Evolutionary conservation across 2,797 vertebrate genomes (phyloP).

Genomic region (Clarias platycephalus): DNA sequence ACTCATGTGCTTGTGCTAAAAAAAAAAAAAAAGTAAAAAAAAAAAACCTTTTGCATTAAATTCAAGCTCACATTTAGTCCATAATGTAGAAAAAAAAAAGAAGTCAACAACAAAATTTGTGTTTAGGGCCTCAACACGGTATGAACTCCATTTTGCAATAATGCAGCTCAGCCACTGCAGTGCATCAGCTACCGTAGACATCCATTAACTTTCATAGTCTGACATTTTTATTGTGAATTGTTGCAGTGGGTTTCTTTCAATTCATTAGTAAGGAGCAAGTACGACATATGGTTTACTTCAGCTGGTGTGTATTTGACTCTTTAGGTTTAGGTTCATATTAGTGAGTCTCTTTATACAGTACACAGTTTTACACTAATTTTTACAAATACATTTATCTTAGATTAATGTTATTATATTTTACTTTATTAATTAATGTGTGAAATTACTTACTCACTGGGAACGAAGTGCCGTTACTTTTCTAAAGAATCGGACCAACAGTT

Average conservation of each 20-base stretch:
- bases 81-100: not conserved
- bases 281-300: not conserved
- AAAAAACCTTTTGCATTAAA: not conserved
- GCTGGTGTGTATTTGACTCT: not conserved
- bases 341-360: not conserved
- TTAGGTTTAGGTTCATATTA: not conserved
- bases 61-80: not conserved
- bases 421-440: too few species aligned
- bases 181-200: not conserved
- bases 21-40: not conserved
- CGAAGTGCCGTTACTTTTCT: too few species aligned
- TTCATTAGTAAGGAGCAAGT: not conserved
- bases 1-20: not conserved
- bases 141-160: not conserved
- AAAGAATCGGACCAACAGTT: too few species aligned
- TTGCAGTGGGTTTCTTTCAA: not conserved
- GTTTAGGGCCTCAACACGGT: not conserved
- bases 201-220: too few species aligned
- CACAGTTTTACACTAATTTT: not conserved
- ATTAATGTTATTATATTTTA: too few species aligned
- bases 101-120: not conserved
- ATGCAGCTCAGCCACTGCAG: conserved; percentile 6
- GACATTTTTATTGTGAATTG: not conserved
- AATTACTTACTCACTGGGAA: too few species aligned
- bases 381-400: too few species aligned